These are phyloP conservation scores for Lathamus discolor DNA, from an alignment of 2,113 vertebrate species.

Conservation along the genomic window DNA sequence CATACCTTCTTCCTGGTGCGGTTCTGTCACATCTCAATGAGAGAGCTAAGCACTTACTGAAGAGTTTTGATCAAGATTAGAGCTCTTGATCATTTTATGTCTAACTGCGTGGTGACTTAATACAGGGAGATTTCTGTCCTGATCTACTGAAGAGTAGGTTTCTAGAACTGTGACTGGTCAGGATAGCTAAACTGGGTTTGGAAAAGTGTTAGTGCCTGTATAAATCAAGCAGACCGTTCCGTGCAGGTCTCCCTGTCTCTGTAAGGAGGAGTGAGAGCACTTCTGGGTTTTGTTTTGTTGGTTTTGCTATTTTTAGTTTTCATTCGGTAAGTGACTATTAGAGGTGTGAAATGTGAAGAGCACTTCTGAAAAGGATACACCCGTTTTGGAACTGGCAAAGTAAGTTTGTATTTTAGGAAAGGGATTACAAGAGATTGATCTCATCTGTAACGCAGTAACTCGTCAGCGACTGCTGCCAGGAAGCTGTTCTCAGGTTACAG, in stretches of 20 bases:
- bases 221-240: background rate
- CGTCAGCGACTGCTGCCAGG: background rate
- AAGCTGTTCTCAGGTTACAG: background rate
- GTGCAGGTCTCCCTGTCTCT: background rate
- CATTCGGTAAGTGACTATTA: background rate
- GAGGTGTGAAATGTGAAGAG: background rate
- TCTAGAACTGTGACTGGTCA: background rate
- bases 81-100: background rate
- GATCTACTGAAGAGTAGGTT: background rate
- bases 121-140: background rate
- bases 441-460: background rate
- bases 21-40: background rate
- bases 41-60: background rate
- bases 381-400: background rate
- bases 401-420: background rate
- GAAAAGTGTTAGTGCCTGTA: background rate
- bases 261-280: background rate
- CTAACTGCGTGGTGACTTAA: background rate
- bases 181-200: background rate
- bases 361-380: background rate
- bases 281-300: background rate
- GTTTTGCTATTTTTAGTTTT: background rate
- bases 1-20: background rate
- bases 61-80: background rate
- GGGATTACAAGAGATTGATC: background rate